Conservation (phyloP, 2,797 vertebrate genomes). For the Rhinoraja longicauda region DNA sequence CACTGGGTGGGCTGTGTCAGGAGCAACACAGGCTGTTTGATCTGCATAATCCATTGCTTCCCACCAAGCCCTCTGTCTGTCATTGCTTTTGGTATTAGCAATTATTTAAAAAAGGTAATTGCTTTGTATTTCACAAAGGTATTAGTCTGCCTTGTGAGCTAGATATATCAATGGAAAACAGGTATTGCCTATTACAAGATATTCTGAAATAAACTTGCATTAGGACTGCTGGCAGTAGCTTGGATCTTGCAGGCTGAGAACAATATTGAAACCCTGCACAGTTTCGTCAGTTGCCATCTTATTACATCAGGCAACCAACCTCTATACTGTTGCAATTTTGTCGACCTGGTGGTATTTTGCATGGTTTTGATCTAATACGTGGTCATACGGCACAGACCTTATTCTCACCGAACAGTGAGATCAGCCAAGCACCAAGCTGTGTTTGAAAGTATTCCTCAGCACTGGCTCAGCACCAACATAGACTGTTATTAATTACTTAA, state of each 20-base stretch:
- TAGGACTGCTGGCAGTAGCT: not conserved
- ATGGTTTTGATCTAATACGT: not conserved
- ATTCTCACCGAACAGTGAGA: not conserved
- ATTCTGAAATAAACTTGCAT: not conserved
- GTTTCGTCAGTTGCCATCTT: not conserved
- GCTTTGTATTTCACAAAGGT: not conserved
- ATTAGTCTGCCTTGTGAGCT: not conserved
- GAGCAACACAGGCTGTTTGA: not conserved
- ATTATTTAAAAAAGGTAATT: constrained; percentile 4
- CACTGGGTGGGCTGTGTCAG: not conserved
- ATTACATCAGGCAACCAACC: not conserved
- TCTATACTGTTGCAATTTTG: not conserved
- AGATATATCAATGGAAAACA: not conserved
- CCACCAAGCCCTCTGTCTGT: not conserved
- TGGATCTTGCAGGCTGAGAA: not conserved
- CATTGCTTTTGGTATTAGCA: not conserved
- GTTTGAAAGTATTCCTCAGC: not conserved
- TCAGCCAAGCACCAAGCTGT: no score
- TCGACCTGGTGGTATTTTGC: not conserved
- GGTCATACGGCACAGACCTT: not conserved
- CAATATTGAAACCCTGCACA: not conserved
- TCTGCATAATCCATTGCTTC: not conserved
- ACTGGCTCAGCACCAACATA: not conserved
- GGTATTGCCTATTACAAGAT: not conserved
- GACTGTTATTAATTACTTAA: not conserved